A percentile compares a stretch with the other conserved stretches of the same genome.
These are phyloP conservation scores for Macquaria australasica DNA, from an alignment of 2,113 vertebrate species.

Conservation along the genomic window DNA sequence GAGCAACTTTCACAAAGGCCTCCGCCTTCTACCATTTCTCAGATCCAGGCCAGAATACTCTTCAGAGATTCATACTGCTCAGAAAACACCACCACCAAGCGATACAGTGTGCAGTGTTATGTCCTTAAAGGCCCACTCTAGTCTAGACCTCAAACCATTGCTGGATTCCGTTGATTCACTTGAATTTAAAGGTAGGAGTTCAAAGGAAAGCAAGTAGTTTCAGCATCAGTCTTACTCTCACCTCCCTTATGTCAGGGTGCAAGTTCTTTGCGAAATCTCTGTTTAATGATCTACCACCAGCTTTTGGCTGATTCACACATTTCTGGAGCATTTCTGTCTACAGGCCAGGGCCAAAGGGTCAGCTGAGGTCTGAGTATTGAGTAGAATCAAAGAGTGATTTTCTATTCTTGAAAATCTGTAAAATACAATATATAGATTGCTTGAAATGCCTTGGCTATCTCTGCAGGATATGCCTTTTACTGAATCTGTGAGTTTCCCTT, in stretches of 20 bases:
- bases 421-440: slow-evolving; percentile 52
- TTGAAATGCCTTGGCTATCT: slow-evolving; percentile 43
- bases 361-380: slow-evolving; percentile 34
- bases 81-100: slow-evolving; percentile 39
- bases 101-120: slow-evolving; percentile 30
- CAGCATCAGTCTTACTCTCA: slow-evolving; percentile 46
- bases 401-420: slow-evolving; percentile 45
- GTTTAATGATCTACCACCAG: slow-evolving; percentile 64
- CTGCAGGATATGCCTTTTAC: slow-evolving; percentile 62
- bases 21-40: slow-evolving; percentile 43
- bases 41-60: slow-evolving; percentile 46
- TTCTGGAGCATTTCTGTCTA: slow-evolving; percentile 41
- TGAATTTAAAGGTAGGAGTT: slow-evolving; percentile 63
- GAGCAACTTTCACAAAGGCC: slow-evolving; percentile 54
- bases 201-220: slow-evolving; percentile 72
- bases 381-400: slow-evolving; percentile 64
- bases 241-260: slow-evolving; percentile 44
- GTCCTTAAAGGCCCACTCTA: slow-evolving; percentile 28
- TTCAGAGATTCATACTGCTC: slow-evolving; percentile 47
- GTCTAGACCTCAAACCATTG: slow-evolving; percentile 40
- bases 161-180: slow-evolving; percentile 43
- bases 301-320: slow-evolving; percentile 47
- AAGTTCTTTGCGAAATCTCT: slow-evolving; percentile 60
- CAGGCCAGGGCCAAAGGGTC: slow-evolving; percentile 42
- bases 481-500: slow-evolving; percentile 32